A percentile compares a stretch with the other conserved stretches of the same genome.
These are phyloP conservation scores for Agelaius phoeniceus DNA, from an alignment of 2,113 vertebrate genomes.

Conservation along the genomic window DNA sequence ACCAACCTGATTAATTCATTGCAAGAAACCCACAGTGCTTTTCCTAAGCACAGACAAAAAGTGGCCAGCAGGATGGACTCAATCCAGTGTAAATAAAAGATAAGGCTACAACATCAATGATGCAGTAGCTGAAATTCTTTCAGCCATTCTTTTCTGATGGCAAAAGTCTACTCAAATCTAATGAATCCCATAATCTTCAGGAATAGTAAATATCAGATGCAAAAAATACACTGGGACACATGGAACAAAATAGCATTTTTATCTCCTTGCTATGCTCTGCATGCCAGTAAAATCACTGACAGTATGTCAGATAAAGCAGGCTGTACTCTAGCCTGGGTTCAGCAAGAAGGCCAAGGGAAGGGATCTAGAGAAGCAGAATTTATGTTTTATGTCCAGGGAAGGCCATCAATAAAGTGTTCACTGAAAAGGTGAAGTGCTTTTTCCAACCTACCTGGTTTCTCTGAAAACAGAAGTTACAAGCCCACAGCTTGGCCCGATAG, in stretches of 20 bases:
- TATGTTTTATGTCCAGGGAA: background rate
- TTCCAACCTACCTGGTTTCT: constrained; percentile 88
- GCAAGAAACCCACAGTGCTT: background rate
- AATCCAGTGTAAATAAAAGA: background rate
- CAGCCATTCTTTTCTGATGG: background rate
- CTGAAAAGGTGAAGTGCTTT: background rate
- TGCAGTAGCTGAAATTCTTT: background rate
- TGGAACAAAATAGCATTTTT: background rate
- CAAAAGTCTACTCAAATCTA: background rate
- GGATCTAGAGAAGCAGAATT: background rate
- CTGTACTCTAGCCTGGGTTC: background rate
- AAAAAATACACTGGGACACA: background rate
- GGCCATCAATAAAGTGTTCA: background rate
- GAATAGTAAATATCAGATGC: background rate
- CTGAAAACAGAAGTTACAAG: constrained; percentile 99
- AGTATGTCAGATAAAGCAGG: background rate
- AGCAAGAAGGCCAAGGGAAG: background rate
- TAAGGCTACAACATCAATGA: background rate
- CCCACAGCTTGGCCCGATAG: constrained; percentile 97
- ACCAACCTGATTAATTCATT: background rate
- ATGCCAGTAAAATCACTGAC: background rate
- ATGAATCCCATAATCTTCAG: background rate
- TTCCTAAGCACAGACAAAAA: background rate
- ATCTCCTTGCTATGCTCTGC: background rate
- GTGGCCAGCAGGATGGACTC: background rate